Base-by-base conservation (phyloP, 2,797 vertebrate genomes). In the Clarias platycephalus region DNA sequence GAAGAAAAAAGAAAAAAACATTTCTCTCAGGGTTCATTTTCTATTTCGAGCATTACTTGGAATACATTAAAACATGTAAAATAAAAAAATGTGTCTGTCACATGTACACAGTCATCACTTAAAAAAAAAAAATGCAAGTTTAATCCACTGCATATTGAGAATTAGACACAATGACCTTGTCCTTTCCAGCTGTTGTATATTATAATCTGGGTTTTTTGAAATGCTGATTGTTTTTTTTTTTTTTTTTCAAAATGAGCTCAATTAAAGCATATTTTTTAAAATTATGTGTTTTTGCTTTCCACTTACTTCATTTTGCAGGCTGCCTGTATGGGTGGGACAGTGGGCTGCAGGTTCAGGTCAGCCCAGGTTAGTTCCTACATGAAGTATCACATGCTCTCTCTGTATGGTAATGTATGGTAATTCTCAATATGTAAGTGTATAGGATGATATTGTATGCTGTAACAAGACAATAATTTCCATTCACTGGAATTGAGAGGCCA, bases 231-330 rank as follows among this genome's bases (percentile, higher is more conserved):
- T 86, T 85, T 53, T 53, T 53, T 53, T 49, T 49, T 53, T 9
- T 53, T 82, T 90, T 91, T 90, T 83, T 81, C 40, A 88, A 90
- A 92, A 89, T 87, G 80, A 90, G 86, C 70, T 88, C 80, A 90
- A 92, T 92, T 92, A 90, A 93, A 93, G 85, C 88, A 90, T 91
- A 91, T 92, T 91, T 94, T 90, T 92, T 55, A 90, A 91, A 90
- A 20, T 64, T 77, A 64, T 78, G 87, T 70, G 26, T 13, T 72
- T 57, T 53, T n/a, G 63, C 24, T 53, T 66, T 9, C 40, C 5
- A 16, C 4, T 79, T 26, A 49, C 20, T 80, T 28, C 28, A n/a
- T 28, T 64, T 85, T 85, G 28, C 9, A n/a, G 37, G 26, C 75
- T 63, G 55, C 1, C 76, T 78, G 31, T 53, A 24, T 9, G 53